phyloP scores from a whole-genome alignment of 1,140 invertebrate species.

The Drosophila quadrilineata region DNA sequence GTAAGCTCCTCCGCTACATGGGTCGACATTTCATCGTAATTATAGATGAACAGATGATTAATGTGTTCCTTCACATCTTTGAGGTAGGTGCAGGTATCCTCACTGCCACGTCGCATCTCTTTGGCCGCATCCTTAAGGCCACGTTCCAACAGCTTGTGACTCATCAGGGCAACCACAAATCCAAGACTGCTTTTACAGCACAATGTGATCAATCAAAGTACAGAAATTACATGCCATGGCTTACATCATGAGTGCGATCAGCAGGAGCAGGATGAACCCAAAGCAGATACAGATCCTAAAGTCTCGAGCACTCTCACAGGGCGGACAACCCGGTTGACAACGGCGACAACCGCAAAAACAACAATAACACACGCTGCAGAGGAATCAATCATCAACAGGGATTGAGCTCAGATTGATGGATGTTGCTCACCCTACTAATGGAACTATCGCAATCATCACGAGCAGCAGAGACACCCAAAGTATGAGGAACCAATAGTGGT shows the following conservation, averaged over 20 bases:
- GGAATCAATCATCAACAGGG: constrained; percentile 20
- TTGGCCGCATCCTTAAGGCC: constrained; percentile 84
- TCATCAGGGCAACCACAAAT: constrained; percentile 92
- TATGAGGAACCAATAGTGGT: constrained; percentile 84
- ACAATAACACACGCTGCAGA: constrained; percentile 87
- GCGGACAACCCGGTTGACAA: constrained; percentile 87
- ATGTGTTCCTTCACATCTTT: constrained; percentile 86
- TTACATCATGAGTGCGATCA: constrained; percentile 90
- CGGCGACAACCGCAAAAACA: constrained; percentile 92
- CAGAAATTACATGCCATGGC: constrained; percentile 69
- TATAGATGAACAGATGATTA: constrained; percentile 84
- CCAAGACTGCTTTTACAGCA: too few relatives aligned
- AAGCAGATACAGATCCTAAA: constrained; percentile 87
- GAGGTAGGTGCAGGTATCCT: constrained; percentile 86
- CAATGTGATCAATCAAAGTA: constrained; percentile 42
- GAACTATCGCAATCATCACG: constrained; percentile 85
- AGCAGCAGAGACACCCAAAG: constrained; percentile 83
- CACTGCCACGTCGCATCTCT: constrained; percentile 83
- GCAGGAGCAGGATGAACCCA: constrained; percentile 87
- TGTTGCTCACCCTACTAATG: constrained; percentile 83
- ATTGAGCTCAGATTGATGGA: constrained; percentile 36
- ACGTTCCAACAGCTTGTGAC: constrained; percentile 90
- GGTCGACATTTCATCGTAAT: constrained; percentile 87
- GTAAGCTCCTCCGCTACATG: constrained; percentile 85
- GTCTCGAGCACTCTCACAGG: constrained; percentile 91